These are phyloP conservation scores for Melitaea athalia DNA, from an alignment of 2,888 invertebrate species.

Conservation along the genomic window DNA sequence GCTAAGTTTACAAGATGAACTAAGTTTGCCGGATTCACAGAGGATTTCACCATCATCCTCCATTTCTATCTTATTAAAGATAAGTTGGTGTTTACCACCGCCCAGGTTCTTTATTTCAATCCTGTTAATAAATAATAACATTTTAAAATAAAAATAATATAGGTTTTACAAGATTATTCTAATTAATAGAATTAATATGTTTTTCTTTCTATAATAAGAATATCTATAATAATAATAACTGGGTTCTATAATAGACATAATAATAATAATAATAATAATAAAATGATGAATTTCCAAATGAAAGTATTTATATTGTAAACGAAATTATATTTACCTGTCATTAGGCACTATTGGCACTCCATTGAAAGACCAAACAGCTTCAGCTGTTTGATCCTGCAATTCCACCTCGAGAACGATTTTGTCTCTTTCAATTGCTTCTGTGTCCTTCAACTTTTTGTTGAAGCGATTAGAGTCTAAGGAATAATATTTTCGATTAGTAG, in stretches of 20 bases:
- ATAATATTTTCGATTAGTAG: conserved; percentile 19
- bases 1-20: conserved; percentile 89
- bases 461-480: conserved; percentile 96
- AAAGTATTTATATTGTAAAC: neutral
- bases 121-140: conserved; percentile 57
- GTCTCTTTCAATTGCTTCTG: conserved; percentile 95
- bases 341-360: conserved; percentile 92
- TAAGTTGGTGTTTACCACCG: conserved; percentile 96
- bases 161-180: no score
- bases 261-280: neutral
- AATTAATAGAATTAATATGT: neutral
- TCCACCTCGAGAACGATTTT: conserved; percentile 95
- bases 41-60: conserved; percentile 93
- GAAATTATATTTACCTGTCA: conserved; percentile 78
- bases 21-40: conserved; percentile 92
- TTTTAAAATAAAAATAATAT: neutral
- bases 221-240: no score
- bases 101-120: conserved; percentile 95
- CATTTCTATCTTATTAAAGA: conserved; percentile 92
- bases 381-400: conserved; percentile 97
- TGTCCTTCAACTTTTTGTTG: conserved; percentile 98
- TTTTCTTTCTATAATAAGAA: neutral
- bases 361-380: conserved; percentile 97
- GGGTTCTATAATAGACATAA: no score
- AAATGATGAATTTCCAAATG: neutral